These are phyloP conservation scores for Drosophila acutilabella DNA, from an alignment of 2,888 invertebrate species.

Conservation along the genomic window DNA sequence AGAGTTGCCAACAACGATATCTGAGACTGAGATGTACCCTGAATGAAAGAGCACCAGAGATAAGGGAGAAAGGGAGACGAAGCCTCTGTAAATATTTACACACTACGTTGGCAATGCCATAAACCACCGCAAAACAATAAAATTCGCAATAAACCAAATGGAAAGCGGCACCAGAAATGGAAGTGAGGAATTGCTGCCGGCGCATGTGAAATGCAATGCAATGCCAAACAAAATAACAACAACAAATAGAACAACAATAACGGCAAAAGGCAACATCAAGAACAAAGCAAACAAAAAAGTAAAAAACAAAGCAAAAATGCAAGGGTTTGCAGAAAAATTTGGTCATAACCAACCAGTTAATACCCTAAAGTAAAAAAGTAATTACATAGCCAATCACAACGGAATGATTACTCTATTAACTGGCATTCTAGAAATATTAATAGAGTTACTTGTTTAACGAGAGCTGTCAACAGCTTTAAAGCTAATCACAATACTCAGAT, in stretches of 20 bases:
- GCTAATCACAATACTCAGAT: not conserved
- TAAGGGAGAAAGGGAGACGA: not conserved
- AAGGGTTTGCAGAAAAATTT: slow-evolving; percentile 1
- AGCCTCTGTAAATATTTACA: slow-evolving; percentile 64
- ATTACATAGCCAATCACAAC: not conserved
- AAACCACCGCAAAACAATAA: slow-evolving; percentile 75
- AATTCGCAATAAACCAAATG: slow-evolving; percentile 78
- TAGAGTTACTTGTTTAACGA: not conserved
- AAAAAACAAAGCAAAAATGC: slow-evolving; percentile 26
- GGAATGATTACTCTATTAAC: too few species aligned
- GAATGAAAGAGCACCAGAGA: not conserved
- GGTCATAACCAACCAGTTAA: not conserved
- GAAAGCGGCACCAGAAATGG: slow-evolving; percentile 66
- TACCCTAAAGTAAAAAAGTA: slow-evolving; percentile 24
- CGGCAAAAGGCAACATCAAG: slow-evolving; percentile 13
- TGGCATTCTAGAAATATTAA: too few species aligned
- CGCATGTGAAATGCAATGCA: slow-evolving; percentile 64
- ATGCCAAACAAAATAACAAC: slow-evolving; percentile 48
- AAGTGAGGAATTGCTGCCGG: slow-evolving; percentile 58
- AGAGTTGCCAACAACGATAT: slow-evolving; percentile 19
- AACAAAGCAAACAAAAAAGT: slow-evolving; percentile 25
- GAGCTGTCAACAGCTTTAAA: not conserved
- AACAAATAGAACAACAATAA: slow-evolving; percentile 15
- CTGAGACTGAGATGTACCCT: not conserved
- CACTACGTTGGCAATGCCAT: slow-evolving; percentile 52